These are phyloP conservation scores for Numenius arquata DNA, from an alignment of 2,113 vertebrate genomes.

Conservation along the genomic window DNA sequence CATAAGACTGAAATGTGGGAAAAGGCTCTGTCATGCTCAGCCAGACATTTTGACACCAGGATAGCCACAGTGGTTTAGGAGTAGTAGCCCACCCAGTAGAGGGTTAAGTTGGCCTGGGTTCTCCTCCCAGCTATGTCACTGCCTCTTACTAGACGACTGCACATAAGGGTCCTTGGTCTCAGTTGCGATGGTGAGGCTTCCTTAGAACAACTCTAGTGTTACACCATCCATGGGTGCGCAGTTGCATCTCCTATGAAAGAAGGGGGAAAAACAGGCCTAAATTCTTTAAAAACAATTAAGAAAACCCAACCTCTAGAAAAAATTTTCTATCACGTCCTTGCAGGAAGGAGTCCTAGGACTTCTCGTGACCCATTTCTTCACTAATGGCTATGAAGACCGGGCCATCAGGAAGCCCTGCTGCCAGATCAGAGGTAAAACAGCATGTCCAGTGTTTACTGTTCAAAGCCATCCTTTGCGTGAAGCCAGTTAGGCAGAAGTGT, in stretches of 20 bases:
- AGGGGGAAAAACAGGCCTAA: not conserved
- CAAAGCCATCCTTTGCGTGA: slow-evolving; percentile 21
- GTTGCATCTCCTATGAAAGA: not conserved
- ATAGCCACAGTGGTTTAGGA: not conserved
- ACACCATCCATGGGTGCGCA: not conserved
- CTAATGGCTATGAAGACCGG: not conserved
- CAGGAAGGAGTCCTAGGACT: not conserved
- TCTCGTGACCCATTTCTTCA: not conserved
- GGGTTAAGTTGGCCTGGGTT: not conserved
- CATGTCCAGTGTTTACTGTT: slow-evolving; percentile 14
- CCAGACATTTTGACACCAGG: not conserved
- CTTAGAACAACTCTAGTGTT: not conserved
- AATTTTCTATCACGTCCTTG: not conserved
- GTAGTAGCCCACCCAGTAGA: not conserved
- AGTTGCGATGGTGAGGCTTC: not conserved
- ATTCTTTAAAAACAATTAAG: not conserved
- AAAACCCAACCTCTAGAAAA: not conserved
- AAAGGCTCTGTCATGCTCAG: not conserved
- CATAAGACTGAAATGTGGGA: not conserved
- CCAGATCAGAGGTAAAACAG: slow-evolving; percentile 28
- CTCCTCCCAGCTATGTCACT: not conserved
- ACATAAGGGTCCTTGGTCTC: not conserved
- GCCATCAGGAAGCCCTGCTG: not conserved
- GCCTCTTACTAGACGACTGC: not conserved
- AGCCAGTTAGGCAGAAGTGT: not conserved